Evolutionary conservation across 2,888 invertebrate genomes (phyloP), one percentile per base, ranked within the genome.

Genomic region (Apodemia hepburni): DNA sequence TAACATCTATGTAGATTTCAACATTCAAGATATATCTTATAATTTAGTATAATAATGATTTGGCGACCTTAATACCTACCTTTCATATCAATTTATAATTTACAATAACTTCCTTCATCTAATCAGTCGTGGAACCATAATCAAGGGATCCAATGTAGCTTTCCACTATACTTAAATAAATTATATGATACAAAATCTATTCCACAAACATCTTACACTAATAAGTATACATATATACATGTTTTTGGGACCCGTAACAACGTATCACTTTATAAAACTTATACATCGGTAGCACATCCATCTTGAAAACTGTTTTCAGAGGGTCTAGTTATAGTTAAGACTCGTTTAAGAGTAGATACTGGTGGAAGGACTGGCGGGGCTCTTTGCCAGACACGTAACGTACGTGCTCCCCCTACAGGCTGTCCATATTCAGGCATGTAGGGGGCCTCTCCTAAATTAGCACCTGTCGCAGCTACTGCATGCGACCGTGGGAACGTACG

Each of bases 221-320:
- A 69, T 61, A 67, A 65, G 62, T 73, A 70, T 69, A 70, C 68
- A 68, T 71, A 70, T 69, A 69, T 73, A 73, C 71, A 72, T 65
- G 72, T 73, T 73, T 70, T 71, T 67, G 65, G 70, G 66, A 64
- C 66, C 63, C 64, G 61, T 64, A 65, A 67, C 64, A 62, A 59
- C 33, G 65, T 60, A 63, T 68, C 59, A 65, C 65, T 33, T 60
- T 47, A 47, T 47, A 64, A 63, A 69, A 67, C 77, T 76, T 96
- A 97, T 84, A 97, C 97, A 87, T 97, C 97, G 71, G 97, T 97
- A 72, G 97, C 97, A 86, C 97, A 97, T 76, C 97, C 97, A 89
- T 97, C 97, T 84, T 97, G 97, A 83, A 97, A 97, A 68, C 97
- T 97, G 85, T 98, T 97, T 78, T 98, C 98, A 29, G 97, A 96